Percentiles rank a stretch among this genome's conserved stretches.
Conservation (phyloP, 64 coral and sea anemone species). For the Montipora efflorescens region DNA sequence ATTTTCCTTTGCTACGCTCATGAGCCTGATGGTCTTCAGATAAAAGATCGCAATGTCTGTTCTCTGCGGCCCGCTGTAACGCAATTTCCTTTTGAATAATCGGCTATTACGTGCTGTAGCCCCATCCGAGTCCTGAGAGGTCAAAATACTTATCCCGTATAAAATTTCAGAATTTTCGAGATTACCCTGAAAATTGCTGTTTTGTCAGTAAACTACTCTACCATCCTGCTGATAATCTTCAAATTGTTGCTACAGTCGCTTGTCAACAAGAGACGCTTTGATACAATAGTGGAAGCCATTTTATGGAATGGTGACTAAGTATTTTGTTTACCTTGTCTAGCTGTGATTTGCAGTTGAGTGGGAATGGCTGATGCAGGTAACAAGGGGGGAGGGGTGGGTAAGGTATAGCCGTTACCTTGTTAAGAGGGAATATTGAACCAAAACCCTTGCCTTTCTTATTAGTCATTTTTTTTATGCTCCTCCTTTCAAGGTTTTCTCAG, state of each 20-base stretch:
- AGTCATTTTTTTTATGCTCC: no score
- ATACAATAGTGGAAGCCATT: not conserved
- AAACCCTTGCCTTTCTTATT: no score
- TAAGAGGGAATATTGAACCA: not conserved
- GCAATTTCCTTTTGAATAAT: no score
- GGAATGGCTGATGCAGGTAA: not conserved
- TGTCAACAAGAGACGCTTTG: not conserved
- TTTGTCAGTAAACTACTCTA: not conserved
- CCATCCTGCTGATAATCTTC: not conserved
- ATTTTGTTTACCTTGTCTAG: not conserved
- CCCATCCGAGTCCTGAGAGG: not conserved
- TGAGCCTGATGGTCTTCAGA: not conserved
- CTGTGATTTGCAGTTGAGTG: not conserved
- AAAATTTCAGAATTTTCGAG: not conserved
- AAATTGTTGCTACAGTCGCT: not conserved
- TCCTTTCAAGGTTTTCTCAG: no score
- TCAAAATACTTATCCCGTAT: not conserved
- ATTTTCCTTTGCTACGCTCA: not conserved
- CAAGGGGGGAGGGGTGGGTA: not conserved
- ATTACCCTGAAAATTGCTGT: not conserved
- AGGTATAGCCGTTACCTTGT: not conserved
- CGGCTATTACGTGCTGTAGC: not conserved
- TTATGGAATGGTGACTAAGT: not conserved
- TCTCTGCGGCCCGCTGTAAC: no score
- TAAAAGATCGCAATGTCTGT: not conserved